These are phyloP conservation scores for Orycteropus afer DNA, from an alignment of 2,113 vertebrate genomes.

Conservation along the genomic window DNA sequence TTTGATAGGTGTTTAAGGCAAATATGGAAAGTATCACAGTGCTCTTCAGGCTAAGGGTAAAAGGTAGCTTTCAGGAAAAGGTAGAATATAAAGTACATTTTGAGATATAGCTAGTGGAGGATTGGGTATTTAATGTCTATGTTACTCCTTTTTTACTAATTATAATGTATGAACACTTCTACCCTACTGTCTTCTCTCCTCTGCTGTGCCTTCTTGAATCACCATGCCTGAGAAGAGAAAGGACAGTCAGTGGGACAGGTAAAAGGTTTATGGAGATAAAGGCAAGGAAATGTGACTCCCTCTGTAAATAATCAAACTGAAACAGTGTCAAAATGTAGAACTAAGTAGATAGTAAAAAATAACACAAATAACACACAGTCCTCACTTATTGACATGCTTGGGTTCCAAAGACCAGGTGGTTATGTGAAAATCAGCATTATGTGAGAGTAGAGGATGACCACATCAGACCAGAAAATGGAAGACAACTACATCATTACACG, in stretches of 20 bases:
- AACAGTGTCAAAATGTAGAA: background rate
- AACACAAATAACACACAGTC: background rate
- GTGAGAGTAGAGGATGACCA: background rate
- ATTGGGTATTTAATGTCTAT: background rate
- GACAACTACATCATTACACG: too few relatives aligned
- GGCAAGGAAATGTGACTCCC: background rate
- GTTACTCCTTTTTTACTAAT: background rate
- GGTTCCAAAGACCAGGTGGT: background rate
- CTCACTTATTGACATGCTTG: background rate
- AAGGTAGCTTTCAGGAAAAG: background rate
- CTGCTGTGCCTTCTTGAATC: background rate
- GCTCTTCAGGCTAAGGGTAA: background rate
- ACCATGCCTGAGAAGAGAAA: background rate
- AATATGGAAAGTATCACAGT: background rate
- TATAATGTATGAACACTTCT: background rate
- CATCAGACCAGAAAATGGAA: background rate
- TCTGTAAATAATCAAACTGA: background rate
- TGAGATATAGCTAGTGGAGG: background rate
- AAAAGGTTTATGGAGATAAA: background rate
- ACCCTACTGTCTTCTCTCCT: background rate
- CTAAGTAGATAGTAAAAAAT: background rate
- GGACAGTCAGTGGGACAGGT: background rate
- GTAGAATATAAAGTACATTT: background rate
- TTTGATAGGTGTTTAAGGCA: background rate
- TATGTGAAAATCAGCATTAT: background rate